A percentile compares a stretch with the other conserved stretches of the same genome.
These are phyloP conservation scores for Chelidonichthys spinosus DNA, from an alignment of 2,797 vertebrate genomes.

Conservation along the genomic window DNA sequence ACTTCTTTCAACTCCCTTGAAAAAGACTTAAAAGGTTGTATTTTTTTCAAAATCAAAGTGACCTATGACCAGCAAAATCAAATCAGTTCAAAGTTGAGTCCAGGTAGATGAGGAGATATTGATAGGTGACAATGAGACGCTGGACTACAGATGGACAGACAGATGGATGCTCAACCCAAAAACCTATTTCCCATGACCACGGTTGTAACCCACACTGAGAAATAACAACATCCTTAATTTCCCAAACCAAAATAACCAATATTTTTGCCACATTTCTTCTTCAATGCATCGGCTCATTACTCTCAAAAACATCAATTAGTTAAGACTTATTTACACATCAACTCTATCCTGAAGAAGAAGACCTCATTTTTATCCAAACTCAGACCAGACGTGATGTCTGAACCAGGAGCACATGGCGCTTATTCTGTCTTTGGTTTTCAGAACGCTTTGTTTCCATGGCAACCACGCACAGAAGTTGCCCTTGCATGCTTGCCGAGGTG, in stretches of 20 bases:
- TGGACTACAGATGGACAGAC: not conserved
- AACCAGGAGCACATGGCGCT: constrained; percentile 36
- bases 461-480: constrained; percentile 56
- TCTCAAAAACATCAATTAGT: not conserved
- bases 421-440: constrained; percentile 9
- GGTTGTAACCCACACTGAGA: not conserved
- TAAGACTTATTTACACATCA: not conserved
- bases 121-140: too few species aligned
- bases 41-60: not conserved
- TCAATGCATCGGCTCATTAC: not conserved
- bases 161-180: not conserved
- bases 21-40: too few species aligned
- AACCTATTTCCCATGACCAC: not conserved
- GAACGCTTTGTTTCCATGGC: constrained; percentile 70
- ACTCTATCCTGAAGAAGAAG: not conserved
- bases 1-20: too few species aligned
- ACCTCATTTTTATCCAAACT: not conserved
- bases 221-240: not conserved
- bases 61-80: not conserved
- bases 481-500: too few species aligned
- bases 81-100: not conserved
- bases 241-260: not conserved
- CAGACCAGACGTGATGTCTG: constrained; percentile 19
- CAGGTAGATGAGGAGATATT: not conserved
- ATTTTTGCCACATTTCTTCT: too few species aligned